Base-by-base conservation (phyloP, 2,113 vertebrate species). In the Entelurus aequoreus region DNA sequence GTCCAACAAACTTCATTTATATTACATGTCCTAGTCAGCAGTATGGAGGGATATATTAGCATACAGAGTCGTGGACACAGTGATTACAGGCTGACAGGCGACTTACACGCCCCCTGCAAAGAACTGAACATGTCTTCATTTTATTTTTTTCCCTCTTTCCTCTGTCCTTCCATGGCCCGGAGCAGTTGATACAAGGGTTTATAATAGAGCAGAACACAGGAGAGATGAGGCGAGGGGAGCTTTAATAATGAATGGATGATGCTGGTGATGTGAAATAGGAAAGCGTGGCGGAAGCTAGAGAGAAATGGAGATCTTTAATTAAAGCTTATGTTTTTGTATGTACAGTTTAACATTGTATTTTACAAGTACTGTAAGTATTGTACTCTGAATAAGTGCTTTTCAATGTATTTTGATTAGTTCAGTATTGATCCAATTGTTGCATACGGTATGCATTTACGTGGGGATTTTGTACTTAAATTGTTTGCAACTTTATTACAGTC, bases 41-140 rank as follows among this genome's bases (percentile, higher is more conserved):
- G 74, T 79, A 86, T 80, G 65, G 78, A 83, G 74, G 71, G 72
- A 78, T 66, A 71, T 77, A 89, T 91, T 88, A 87, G 87, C 93
- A 94, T 92, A 88, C 76, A 94, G 91, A 90, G 87, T 91, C 92
- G 89, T 90, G 90, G 92, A 94, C 92, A 92, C 90, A 90, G 92
- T 93, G 92, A 94, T 97, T 95, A 94, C 92, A 94, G 92, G 91
- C 92, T 94, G 94, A 94, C 86, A 87, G 84, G 81, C 91, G 92
- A 93, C 92, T 93, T 93, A 94, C 91, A 94, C 92, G 92, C 92
- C 91, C 91, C 89, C 91, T 90, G 90, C 91, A 88, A 92, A 90
- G 93, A 84, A 72, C 76, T 28, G 80, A 86, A 85, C 81, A 83
- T 76, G 80, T 84, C 82, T 84, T 84, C 78, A 81, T 84, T 86